These are phyloP conservation scores for Chaenogobius annularis DNA, from an alignment of 2,113 vertebrate genomes.

Conservation along the genomic window DNA sequence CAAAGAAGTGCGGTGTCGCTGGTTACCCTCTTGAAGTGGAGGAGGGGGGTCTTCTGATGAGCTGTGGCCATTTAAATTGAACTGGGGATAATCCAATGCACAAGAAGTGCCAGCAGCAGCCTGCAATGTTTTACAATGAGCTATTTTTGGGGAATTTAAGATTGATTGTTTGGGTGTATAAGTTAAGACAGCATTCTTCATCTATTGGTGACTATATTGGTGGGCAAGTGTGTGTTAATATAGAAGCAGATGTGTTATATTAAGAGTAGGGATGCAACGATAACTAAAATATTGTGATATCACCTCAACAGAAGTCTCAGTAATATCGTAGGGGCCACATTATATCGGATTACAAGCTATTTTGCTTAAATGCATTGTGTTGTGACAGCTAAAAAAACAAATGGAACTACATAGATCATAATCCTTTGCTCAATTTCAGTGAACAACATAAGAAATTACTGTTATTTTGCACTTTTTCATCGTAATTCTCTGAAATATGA, in stretches of 20 bases:
- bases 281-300: too few species aligned
- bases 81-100: constrained; percentile 14
- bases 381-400: too few species aligned
- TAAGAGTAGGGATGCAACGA: background rate
- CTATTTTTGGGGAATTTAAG: background rate
- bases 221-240: background rate
- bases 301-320: too few species aligned
- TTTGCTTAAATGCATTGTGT: too few species aligned
- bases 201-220: background rate
- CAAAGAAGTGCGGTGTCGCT: constrained; percentile 8
- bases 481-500: too few species aligned
- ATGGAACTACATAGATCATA: too few species aligned
- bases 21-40: constrained; percentile 13
- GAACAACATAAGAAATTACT: too few species aligned
- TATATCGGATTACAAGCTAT: too few species aligned
- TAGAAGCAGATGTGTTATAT: background rate
- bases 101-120: constrained; percentile 1
- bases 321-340: too few species aligned
- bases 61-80: constrained; percentile 2
- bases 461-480: too few species aligned
- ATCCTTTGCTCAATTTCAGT: too few species aligned
- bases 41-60: background rate
- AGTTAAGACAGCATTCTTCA: background rate
- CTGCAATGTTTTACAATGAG: background rate
- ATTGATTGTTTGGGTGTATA: too few species aligned